These are phyloP conservation scores for Diplazon laetatorius DNA, from an alignment of 2,888 invertebrate genomes.

Conservation along the genomic window DNA sequence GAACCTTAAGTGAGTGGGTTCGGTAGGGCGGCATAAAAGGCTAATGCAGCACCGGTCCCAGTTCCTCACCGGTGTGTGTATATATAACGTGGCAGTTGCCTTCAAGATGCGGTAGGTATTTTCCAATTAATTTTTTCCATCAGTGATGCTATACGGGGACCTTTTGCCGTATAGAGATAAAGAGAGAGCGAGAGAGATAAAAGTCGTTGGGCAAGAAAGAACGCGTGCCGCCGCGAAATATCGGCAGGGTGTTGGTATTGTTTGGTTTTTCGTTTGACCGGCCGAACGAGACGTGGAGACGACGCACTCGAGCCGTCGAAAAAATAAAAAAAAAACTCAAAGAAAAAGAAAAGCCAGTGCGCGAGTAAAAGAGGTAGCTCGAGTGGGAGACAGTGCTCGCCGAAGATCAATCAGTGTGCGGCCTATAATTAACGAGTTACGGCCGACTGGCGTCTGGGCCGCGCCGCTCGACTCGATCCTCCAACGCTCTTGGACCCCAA, in stretches of 20 bases:
- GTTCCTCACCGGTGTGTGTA: constrained; percentile 1
- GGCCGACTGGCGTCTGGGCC: constrained; percentile 69
- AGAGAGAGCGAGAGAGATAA: too few relatives aligned
- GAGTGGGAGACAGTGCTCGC: constrained; percentile 64
- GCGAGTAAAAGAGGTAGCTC: constrained; percentile 38
- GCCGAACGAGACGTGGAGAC: not conserved
- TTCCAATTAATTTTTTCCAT: constrained; percentile 80
- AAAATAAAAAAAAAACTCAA: not conserved
- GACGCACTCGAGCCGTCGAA: too few relatives aligned
- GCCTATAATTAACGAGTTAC: constrained; percentile 82
- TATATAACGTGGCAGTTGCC: not conserved
- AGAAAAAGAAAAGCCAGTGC: constrained; percentile 23
- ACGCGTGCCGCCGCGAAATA: constrained; percentile 77
- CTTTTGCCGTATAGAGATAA: too few relatives aligned
- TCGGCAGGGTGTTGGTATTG: constrained; percentile 77
- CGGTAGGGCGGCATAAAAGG: not conserved
- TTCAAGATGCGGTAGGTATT: constrained; percentile 69
- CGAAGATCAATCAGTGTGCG: constrained; percentile 82
- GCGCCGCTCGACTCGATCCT: constrained; percentile 54
- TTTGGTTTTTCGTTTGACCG: constrained; percentile 58
- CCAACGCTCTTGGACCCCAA: constrained; percentile 49
- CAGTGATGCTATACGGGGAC: constrained; percentile 8
- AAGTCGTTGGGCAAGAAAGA: constrained; percentile 33
- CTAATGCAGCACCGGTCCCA: not conserved
- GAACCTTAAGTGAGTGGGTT: constrained; percentile 6